Conservation (phyloP, 2,888 invertebrate species). For the Busseola fusca region DNA sequence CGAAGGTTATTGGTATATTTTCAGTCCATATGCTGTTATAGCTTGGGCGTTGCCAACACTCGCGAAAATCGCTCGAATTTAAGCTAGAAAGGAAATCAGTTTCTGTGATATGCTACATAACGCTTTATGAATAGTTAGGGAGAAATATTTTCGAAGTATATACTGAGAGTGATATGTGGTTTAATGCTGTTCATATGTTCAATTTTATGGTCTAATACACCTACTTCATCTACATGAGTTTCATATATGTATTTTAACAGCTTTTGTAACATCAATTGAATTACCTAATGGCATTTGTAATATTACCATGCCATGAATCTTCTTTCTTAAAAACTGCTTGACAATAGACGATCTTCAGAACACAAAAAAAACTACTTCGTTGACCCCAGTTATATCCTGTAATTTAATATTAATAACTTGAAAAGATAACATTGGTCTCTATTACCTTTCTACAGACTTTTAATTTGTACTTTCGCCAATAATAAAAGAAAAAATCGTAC, state of each 20-base stretch:
- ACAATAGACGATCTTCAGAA: neutral
- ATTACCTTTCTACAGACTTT: too few relatives aligned
- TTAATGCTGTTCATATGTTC: slow-evolving; percentile 12
- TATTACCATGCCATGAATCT: neutral
- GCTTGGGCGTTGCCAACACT: slow-evolving; percentile 48
- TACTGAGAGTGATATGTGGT: slow-evolving; percentile 26
- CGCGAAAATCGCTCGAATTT: slow-evolving; percentile 42
- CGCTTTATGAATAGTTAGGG: slow-evolving; percentile 26
- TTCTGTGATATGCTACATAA: slow-evolving; percentile 42
- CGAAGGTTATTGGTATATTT: slow-evolving; percentile 51
- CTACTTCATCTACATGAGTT: neutral
- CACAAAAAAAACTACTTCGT: neutral
- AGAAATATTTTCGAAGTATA: slow-evolving; percentile 30
- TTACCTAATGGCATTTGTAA: neutral
- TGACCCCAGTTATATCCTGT: neutral
- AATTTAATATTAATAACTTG: neutral
- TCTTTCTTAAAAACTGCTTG: neutral
- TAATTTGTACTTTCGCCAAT: neutral
- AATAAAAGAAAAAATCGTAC: neutral
- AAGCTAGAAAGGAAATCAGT: slow-evolving; percentile 57
- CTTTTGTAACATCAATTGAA: neutral
- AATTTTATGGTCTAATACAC: slow-evolving; percentile 6
- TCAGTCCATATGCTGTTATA: slow-evolving; percentile 50
- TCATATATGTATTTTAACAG: neutral
- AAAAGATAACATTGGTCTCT: neutral